A percentile compares a stretch with the other conserved stretches of the same genome.
phyloP scores from a whole-genome alignment of 2,888 invertebrate genomes.

The Melinopterus prodromus region DNA sequence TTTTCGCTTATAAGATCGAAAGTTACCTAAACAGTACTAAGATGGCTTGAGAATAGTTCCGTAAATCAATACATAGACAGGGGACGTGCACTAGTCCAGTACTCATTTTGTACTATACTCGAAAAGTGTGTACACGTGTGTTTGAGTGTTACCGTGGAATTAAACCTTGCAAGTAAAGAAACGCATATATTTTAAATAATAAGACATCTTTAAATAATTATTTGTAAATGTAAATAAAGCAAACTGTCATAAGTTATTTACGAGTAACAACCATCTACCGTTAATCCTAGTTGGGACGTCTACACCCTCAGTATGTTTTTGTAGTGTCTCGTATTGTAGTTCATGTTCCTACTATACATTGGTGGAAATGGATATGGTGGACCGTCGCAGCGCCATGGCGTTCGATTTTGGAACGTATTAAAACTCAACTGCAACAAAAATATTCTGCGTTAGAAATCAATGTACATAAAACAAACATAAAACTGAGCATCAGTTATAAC shows the following conservation, averaged over 20 bases:
- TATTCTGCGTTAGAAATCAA: slow-evolving; percentile 8
- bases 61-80: neutral
- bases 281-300: slow-evolving; percentile 49
- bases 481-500: no score
- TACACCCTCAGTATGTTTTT: slow-evolving; percentile 59
- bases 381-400: slow-evolving; percentile 56
- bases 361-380: slow-evolving; percentile 54
- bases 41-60: neutral
- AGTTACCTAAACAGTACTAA: slow-evolving; percentile 17
- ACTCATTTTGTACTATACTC: slow-evolving; percentile 19
- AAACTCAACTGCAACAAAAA: slow-evolving; percentile 55
- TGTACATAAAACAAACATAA: no score
- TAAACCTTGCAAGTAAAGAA: slow-evolving; percentile 45
- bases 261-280: slow-evolving; percentile 52
- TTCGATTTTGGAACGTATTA: slow-evolving; percentile 54
- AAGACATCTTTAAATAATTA: slow-evolving; percentile 43
- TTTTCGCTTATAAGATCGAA: slow-evolving; percentile 25
- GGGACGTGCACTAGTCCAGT: neutral
- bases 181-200: slow-evolving; percentile 48
- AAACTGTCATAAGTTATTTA: slow-evolving; percentile 40
- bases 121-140: neutral
- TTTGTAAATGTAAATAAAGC: slow-evolving; percentile 41
- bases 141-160: neutral
- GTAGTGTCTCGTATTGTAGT: slow-evolving; percentile 56
- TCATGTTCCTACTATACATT: slow-evolving; percentile 55